Evolutionary conservation across 2,888 invertebrate species (phyloP), one percentile per base, ranked within the genome.

Genomic region (Argyresthia albistria): DNA sequence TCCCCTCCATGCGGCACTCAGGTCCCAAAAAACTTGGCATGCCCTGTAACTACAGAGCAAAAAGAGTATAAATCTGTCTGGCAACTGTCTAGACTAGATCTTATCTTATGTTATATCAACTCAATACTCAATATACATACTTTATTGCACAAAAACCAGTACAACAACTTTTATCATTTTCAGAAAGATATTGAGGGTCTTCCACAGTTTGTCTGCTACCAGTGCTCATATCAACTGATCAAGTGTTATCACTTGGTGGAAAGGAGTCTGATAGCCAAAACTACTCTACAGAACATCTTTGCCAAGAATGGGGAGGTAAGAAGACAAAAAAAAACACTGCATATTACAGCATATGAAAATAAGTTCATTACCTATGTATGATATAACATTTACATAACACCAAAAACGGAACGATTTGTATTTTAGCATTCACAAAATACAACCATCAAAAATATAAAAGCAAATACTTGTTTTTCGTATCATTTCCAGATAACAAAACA

Each of bases 121-220:
- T n/a, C n/a, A n/a, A n/a, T n/a, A n/a, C n/a, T n/a, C n/a, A n/a
- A n/a, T n/a, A n/a, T n/a, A n/a, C n/a, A n/a, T n/a, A n/a, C n/a
- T n/a, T n/a, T n/a, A n/a, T n/a, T n/a, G n/a, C n/a, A n/a, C n/a
- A n/a, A n/a, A n/a, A n/a, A n/a, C n/a, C n/a, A n/a, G n/a, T n/a
- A n/a, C n/a, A n/a, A n/a, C n/a, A n/a, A n/a, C n/a, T 10, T 6
- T 49, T 50, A 3, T 37, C 12, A 8, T 36, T 49, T 51, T 2
- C 51, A 51, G 51, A 51, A 43, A 45, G 51, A 51, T 8, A 45
- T 14, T 7, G 64, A 63, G 51, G 67, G 67, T 0, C 56, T 72
- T 0, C 70, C 72, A 45, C 60, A 66, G 15, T 69, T 57, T 54
- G 57, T 66, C 1, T 72, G 72, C 54, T 69, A 62, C 46, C 58